Evolutionary conservation across 2,113 vertebrate species (phyloP).

Genomic region (Burhinus oedicnemus): DNA sequence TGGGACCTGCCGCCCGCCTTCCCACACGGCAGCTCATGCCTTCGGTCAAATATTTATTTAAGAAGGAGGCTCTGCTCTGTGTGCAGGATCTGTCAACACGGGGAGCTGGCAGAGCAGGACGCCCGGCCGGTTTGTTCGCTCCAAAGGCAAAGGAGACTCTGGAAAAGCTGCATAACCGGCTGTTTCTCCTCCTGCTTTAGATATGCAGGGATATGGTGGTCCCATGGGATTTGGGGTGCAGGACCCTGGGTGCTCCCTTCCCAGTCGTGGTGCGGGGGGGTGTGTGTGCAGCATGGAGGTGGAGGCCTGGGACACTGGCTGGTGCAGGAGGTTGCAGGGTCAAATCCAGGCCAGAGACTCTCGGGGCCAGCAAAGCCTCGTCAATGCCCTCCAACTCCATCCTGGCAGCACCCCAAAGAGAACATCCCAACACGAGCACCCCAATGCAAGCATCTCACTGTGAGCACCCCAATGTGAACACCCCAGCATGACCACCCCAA

Average conservation of each 20-base stretch:
- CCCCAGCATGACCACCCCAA: not conserved
- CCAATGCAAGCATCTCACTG: too few relatives aligned
- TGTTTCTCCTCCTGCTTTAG: not conserved
- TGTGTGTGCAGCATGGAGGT: not conserved
- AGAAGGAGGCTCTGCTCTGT: not conserved
- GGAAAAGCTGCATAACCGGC: not conserved
- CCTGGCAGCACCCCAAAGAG: not conserved
- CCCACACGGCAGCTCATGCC: not conserved
- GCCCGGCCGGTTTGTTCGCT: not conserved
- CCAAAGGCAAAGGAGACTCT: not conserved
- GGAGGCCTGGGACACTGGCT: accelerated
- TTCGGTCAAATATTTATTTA: not conserved
- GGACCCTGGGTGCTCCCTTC: not conserved
- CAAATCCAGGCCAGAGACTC: not conserved
- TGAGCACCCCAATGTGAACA: not conserved
- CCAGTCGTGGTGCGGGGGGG: not conserved
- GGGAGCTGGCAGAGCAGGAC: not conserved
- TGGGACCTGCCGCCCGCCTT: not conserved
- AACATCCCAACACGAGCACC: not conserved
- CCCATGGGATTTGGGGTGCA: not conserved
- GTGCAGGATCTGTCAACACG: not conserved
- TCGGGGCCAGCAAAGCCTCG: not conserved
- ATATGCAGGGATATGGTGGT: not conserved
- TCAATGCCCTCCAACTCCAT: accelerated
- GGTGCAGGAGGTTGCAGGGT: not conserved